phyloP scores from a whole-genome alignment of 2,888 invertebrate species.

The Bhutanitis thaidina region DNA sequence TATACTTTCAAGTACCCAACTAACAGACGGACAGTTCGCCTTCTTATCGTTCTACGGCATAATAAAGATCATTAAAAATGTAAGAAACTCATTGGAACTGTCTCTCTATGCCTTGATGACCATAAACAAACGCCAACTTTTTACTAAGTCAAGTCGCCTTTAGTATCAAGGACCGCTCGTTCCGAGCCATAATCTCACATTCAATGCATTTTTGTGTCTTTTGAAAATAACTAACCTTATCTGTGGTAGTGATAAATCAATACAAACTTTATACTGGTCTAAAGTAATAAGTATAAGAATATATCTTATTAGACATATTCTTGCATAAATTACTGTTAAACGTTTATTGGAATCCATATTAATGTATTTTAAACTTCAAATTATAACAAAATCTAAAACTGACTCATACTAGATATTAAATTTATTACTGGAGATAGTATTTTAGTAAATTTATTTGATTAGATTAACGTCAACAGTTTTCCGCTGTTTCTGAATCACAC shows the following conservation, averaged over 20 bases:
- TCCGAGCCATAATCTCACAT: conserved; percentile 14
- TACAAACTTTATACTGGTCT: not conserved
- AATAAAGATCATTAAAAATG: conserved; percentile 19
- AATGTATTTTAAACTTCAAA: too few species aligned
- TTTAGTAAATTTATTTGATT: too few species aligned
- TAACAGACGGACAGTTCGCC: not conserved
- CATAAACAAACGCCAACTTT: conserved; percentile 21
- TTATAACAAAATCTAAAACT: too few species aligned
- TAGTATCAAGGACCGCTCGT: conserved; percentile 12
- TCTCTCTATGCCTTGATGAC: conserved; percentile 21
- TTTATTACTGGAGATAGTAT: too few species aligned
- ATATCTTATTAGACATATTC: not conserved
- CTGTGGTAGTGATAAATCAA: conserved; percentile 6
- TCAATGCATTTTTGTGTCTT: conserved; percentile 20
- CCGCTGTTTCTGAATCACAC: too few species aligned
- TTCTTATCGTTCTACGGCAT: conserved; percentile 12
- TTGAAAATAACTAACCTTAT: conserved; percentile 19
- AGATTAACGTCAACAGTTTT: too few species aligned
- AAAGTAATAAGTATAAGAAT: not conserved
- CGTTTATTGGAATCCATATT: too few species aligned
- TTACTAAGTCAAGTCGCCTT: conserved; percentile 9
- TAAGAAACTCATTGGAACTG: conserved; percentile 20
- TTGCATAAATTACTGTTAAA: too few species aligned
- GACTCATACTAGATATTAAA: too few species aligned
- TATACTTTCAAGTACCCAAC: not conserved